These are phyloP conservation scores for Anoura caudifer DNA, from an alignment of 2,113 vertebrate species.

Conservation along the genomic window DNA sequence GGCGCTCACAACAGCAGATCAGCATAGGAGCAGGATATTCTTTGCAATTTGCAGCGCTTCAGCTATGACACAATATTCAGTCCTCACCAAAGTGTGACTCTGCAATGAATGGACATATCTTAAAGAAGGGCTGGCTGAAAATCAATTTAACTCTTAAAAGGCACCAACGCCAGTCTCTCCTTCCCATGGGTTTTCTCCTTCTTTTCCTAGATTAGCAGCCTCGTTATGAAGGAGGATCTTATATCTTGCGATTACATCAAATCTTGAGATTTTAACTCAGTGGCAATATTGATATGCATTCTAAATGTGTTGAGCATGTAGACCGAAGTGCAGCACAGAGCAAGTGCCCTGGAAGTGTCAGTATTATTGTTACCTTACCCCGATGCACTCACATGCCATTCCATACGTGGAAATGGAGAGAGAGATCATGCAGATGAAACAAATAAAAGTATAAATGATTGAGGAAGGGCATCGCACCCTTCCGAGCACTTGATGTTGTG, in stretches of 20 bases:
- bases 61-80: not conserved
- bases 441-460: too few species aligned
- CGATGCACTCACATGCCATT: accelerated
- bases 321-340: accelerated
- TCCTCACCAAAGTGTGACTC: not conserved
- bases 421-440: not conserved
- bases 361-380: not conserved
- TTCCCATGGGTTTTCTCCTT: accelerated
- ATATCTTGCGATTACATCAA: not conserved
- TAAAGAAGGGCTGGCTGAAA: not conserved
- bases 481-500: not conserved
- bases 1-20: not conserved
- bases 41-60: not conserved
- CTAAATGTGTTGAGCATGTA: not conserved
- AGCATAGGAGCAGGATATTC: not conserved
- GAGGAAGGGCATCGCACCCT: not conserved
- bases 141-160: not conserved
- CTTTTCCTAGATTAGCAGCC: not conserved
- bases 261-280: not conserved
- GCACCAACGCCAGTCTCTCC: accelerated
- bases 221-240: accelerated
- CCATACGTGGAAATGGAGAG: accelerated
- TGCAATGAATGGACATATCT: accelerated
- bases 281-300: not conserved
- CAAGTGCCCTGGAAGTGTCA: accelerated